Base-by-base conservation (phyloP, 2,113 vertebrate species). In the Callospermophilus lateralis region DNA sequence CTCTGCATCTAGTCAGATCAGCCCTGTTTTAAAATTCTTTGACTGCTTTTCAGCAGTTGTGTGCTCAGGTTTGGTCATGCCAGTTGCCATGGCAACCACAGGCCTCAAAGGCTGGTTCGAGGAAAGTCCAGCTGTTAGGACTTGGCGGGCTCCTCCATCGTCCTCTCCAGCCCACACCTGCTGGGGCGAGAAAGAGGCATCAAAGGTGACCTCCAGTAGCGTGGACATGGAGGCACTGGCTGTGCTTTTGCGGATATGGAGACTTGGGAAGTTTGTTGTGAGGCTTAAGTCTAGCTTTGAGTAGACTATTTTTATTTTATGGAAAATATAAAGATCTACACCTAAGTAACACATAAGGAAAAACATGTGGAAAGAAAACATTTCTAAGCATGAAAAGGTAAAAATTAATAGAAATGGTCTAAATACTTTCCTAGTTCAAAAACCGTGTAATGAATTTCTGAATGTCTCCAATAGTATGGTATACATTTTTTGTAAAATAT, bases 1-100 rank as follows among this genome's bases (percentile, higher is more conserved):
- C 37, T 84, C 61, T 42, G 32, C 37, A 84, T 53, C 15, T 68
- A 37, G 37, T 30, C 76, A n/a, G 45, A 65, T 32, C 39, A 79
- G 89, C 6, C 39, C 28, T 79, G 84, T 53, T 97, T 95, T 80
- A 70, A 88, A 95, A 93, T 88, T 84, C 55, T 90, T 84, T 45
- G 37, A 74, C 73, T 39, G 37, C 48, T 72, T 68, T 88, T 45
- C 88, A 97, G 84, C 77, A 85, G 42, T 9, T 0, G n/a, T 77
- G 5, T 17, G 7, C 67, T 95, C 79, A 84, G 37, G 90, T 73
- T 87, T 85, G 94, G 94, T 63, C 96, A 48, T 96, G 95, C 80
- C 83, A 85, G 92, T 98, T 84, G n/a, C 55, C 95, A 96, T 97
- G 93, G 92, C n/a, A 97, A 97, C 97, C 12, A 20, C n/a, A 95